Percentiles rank a stretch among this genome's conserved stretches.
These are phyloP conservation scores for Acropora yongei DNA, from an alignment of 64 coral and sea anemone genomes.

Conservation along the genomic window DNA sequence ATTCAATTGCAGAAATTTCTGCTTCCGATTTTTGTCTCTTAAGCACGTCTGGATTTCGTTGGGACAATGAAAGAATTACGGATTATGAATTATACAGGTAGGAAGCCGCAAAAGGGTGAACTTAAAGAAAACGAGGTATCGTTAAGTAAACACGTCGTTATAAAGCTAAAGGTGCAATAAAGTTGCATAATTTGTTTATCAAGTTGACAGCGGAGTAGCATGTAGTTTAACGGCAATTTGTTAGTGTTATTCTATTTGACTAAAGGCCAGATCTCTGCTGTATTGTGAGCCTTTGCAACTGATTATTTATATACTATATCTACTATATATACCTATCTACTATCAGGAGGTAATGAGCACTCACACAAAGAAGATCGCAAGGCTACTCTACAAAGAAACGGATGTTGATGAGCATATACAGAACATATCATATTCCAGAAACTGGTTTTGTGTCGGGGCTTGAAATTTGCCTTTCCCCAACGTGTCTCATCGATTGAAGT, in stretches of 20 bases:
- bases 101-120: not conserved
- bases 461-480: not conserved
- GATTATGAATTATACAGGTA: constrained; percentile 86
- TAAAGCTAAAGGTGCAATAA: too few species aligned
- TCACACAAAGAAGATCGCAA: not conserved
- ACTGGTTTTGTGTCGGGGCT: constrained; percentile 25
- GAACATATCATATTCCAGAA: constrained; percentile 46
- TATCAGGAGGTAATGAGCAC: not conserved
- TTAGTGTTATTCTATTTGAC: not conserved
- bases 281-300: not conserved
- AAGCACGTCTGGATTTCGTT: constrained; percentile 60
- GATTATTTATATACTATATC: too few species aligned
- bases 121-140: not conserved
- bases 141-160: not conserved
- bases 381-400: constrained; percentile 14
- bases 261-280: not conserved
- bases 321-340: not conserved
- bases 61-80: constrained; percentile 85
- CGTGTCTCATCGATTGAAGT: too few species aligned
- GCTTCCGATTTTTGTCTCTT: constrained; percentile 41
- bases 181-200: too few species aligned
- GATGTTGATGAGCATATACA: constrained; percentile 26
- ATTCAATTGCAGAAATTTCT: constrained; percentile 6
- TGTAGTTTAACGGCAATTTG: too few species aligned
- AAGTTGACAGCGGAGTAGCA: too few species aligned